Evolutionary conservation across 2,888 invertebrate species (phyloP).

Genomic region (Hanleya hanleyi): DNA sequence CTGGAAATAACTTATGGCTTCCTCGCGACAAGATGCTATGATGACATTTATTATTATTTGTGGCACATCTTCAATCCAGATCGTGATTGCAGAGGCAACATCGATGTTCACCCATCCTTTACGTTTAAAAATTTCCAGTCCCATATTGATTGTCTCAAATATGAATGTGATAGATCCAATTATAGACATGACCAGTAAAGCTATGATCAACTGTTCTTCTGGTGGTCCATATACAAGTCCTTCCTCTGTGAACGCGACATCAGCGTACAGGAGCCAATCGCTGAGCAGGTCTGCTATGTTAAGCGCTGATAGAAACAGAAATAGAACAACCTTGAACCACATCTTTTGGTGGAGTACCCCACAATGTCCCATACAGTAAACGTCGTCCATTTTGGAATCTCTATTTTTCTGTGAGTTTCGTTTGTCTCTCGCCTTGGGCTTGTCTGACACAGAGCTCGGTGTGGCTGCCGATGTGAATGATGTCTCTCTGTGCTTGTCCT

Average conservation of each 20-base stretch:
- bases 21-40: constrained; percentile 25
- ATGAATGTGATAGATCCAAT: constrained; percentile 22
- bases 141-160: constrained; percentile 10
- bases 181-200: constrained; percentile 10
- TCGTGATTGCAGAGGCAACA: neutral
- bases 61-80: constrained; percentile 30
- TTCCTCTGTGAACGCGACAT: constrained; percentile 15
- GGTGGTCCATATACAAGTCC: constrained; percentile 30
- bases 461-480: too few relatives aligned
- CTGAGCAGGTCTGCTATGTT: neutral
- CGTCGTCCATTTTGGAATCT: too few relatives aligned
- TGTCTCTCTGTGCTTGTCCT: too few relatives aligned
- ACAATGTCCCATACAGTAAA: neutral
- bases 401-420: too few relatives aligned
- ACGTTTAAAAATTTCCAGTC: constrained; percentile 13
- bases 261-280: constrained; percentile 29
- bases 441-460: too few relatives aligned
- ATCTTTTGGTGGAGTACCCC: neutral
- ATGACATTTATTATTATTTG: constrained; percentile 19
- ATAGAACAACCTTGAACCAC: constrained; percentile 1
- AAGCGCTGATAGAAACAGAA: neutral
- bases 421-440: too few relatives aligned
- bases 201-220: neutral
- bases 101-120: constrained; percentile 7
- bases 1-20: constrained; percentile 21